Base-by-base conservation (phyloP, 2,888 invertebrate species). In the Germaria angustata region DNA sequence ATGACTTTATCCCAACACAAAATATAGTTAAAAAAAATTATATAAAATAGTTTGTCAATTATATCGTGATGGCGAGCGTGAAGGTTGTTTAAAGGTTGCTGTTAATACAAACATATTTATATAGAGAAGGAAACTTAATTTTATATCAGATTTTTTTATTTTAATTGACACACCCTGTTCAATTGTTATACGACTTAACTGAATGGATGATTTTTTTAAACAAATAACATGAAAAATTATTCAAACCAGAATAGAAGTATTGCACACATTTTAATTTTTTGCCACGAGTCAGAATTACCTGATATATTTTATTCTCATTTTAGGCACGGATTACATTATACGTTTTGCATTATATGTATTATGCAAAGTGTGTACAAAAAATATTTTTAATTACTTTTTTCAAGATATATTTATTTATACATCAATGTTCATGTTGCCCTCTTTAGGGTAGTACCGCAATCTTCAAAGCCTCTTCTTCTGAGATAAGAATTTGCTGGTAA, bases 71-170 rank as follows among this genome's bases (percentile, higher is more conserved):
- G 66, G 28, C 75, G 76, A 71, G 59, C 82, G 39, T 79, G 82
- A 82, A 82, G 82, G 82, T 82, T 79, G 53, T 66, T 79, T 71
- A 53, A 82, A 82, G 66, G 82, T 61, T 71, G 59, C 41, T 59
- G 24, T 51, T 63, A 69, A 17, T 63, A 5, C 20, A 55, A 49
- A 28, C 39, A 55, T 17, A 53, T 5, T 22, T 7, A 22, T 11
- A 17, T 15, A 68, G 13, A 36, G n/a, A 55, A 55, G 39, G 24
- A 28, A 36, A 59, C 17, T 57, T 46, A 65, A 66, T 34, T 57
- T 24, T n/a, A 63, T 17, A 66, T 53, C 24, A 55, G 13, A n/a
- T 41, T 51, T 61, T 41, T 22, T 13, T 7, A 7, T 28, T 46
- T 32, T n/a, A n/a, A 2, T 13, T 28, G 22, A 63, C 53, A 63